Evolutionary conservation across 2,888 invertebrate genomes (phyloP).

Genomic region (Drosophila eohydei): DNA sequence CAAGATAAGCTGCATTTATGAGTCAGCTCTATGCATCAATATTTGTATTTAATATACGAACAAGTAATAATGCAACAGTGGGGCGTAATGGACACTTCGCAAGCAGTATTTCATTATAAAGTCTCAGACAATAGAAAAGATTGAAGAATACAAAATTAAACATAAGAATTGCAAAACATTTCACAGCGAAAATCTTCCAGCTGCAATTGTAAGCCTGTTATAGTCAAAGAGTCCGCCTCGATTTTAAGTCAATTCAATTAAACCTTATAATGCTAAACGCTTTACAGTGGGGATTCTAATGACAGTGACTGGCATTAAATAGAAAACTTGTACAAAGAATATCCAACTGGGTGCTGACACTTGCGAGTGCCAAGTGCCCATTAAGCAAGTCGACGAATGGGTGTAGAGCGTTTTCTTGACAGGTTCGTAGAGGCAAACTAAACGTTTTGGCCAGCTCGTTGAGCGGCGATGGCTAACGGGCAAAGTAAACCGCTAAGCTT

Average conservation of each 20-base stretch:
- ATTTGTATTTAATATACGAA: background rate
- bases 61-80: background rate
- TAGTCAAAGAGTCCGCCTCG: background rate
- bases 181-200: background rate
- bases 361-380: constrained; percentile 27
- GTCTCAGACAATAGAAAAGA: background rate
- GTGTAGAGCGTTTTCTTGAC: constrained; percentile 34
- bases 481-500: constrained; percentile 68
- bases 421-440: constrained; percentile 37
- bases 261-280: constrained; percentile 16
- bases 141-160: background rate
- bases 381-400: constrained; percentile 30
- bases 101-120: background rate
- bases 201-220: background rate
- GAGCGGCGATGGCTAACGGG: constrained; percentile 7
- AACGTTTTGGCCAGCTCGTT: constrained; percentile 40
- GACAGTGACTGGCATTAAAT: constrained; percentile 29
- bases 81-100: too few relatives aligned
- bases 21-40: background rate
- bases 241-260: constrained; percentile 22
- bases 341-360: constrained; percentile 15
- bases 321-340: constrained; percentile 20
- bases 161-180: background rate
- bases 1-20: constrained; percentile 7
- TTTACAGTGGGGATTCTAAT: constrained; percentile 17